Percentiles rank a stretch among this genome's conserved stretches.
phyloP scores from a whole-genome alignment of 2,113 vertebrate species.

The Phaethon lepturus region DNA sequence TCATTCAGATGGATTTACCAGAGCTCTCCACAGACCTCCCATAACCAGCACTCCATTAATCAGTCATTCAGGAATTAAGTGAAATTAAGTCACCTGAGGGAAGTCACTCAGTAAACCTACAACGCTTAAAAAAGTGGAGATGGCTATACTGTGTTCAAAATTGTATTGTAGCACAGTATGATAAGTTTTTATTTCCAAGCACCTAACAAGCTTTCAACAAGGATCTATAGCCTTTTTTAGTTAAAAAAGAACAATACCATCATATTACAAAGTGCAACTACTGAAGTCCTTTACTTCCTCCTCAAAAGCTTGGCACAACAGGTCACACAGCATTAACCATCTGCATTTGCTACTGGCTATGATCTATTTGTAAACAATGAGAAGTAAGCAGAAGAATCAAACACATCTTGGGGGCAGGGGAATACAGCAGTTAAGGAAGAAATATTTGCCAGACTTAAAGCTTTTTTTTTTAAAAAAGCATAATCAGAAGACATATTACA shows the following conservation, averaged over 20 bases:
- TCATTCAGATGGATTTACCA: neutral
- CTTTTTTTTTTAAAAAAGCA: neutral
- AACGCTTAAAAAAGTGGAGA: neutral
- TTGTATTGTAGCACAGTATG: accelerated
- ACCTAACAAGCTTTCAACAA: neutral
- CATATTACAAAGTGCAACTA: neutral
- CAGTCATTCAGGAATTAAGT: too few relatives aligned
- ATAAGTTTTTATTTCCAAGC: neutral
- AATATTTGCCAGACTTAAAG: neutral
- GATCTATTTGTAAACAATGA: neutral
- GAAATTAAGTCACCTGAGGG: neutral
- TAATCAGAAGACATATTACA: neutral
- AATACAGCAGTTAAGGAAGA: neutral
- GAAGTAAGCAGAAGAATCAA: neutral
- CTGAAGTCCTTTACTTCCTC: neutral
- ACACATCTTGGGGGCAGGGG: accelerated
- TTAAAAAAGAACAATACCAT: accelerated
- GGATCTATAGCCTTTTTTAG: neutral
- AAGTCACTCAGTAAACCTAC: neutral
- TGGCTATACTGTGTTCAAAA: neutral
- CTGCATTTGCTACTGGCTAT: neutral
- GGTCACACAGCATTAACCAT: accelerated
- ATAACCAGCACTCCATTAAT: neutral
- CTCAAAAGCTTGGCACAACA: neutral
- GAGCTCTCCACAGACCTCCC: neutral